Base-by-base conservation (phyloP, 2,888 invertebrate genomes). In the Alentia gelatinosa region DNA sequence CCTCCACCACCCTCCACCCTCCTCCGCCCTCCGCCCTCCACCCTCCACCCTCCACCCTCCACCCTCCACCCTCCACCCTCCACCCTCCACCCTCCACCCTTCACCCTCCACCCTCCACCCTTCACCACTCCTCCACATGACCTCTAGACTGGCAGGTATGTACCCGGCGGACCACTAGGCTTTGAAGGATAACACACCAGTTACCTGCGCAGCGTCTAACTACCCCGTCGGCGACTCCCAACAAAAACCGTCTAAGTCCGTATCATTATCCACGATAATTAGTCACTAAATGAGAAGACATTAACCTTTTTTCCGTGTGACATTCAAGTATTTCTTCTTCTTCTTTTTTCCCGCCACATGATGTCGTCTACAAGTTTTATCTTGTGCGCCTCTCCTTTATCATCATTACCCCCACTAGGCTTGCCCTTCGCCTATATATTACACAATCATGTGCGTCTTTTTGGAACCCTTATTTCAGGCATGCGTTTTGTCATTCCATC, bases 261-360 rank as follows among this genome's bases (percentile, higher is more conserved):
- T 39, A 30, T 86, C 86, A 47, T 47, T 47, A 86, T 47, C 42
- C 30, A 1, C 47, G 79, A 33, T 86, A 86, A 86, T 86, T 86
- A 86, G 42, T 86, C 86, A 47, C 86, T 47, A 86, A 86, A 86
- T 86, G 42, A 47, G 86, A 19, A 86, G 86, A 86, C 86, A 86
- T 86, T 86, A 86, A 42, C 86, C 40, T 86, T 86, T 86, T 86
- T 86, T 47, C 86, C 9, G 26, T 7, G 39, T 86, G 86, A 86
- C 86, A 86, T 86, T 86, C 86, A 42, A 30, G 9, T 42, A 30
- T 79, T 74, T 74, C 30, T 19, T 19, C 47, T 19, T 19, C 19
- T 9, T 12, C 47, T 63, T 63, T n/a, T n/a, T n/a, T n/a, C n/a
- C n/a, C n/a, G n/a, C n/a, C 50, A 86, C 47, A 12, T 86, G 42